Evolutionary conservation across 1,140 invertebrate species (phyloP).

Genomic region (Aricia agestis): DNA sequence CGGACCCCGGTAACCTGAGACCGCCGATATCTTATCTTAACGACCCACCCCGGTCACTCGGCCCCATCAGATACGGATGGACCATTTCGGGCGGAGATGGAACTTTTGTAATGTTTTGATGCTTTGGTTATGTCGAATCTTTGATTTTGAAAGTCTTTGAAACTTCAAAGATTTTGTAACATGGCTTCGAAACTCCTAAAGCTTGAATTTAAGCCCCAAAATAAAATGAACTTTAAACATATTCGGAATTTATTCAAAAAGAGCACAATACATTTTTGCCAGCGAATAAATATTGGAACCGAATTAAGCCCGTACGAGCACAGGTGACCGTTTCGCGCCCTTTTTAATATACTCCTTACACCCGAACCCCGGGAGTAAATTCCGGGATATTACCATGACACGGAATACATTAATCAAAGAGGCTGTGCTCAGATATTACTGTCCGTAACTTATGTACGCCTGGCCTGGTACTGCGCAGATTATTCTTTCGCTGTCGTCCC

Average conservation of each 20-base stretch:
- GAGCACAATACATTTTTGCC: conserved; percentile 14
- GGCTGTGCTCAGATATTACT: conserved; percentile 12
- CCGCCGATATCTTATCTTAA: conserved; percentile 40
- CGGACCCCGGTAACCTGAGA: conserved; percentile 37
- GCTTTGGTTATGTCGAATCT: neutral
- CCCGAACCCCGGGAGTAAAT: neutral
- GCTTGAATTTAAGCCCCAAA: no score
- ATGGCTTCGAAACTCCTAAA: no score
- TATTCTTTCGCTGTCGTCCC: conserved; percentile 10
- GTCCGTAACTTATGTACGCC: conserved; percentile 12
- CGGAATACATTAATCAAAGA: conserved; percentile 15
- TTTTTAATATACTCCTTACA: conserved; percentile 11
- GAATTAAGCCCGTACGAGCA: neutral
- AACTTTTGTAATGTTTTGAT: conserved; percentile 6
- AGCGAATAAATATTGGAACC: conserved; percentile 13
- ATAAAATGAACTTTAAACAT: neutral
- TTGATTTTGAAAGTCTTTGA: no score
- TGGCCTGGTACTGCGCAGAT: conserved; percentile 13
- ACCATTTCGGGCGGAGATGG: conserved; percentile 32
- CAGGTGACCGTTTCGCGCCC: conserved; percentile 8
- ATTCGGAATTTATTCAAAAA: neutral
- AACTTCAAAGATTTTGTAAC: no score
- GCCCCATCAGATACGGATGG: conserved; percentile 35
- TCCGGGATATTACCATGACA: conserved; percentile 6
- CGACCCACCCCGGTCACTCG: conserved; percentile 35